Conservation (phyloP, 2,797 vertebrate species). For the Semaprochilodus insignis region DNA sequence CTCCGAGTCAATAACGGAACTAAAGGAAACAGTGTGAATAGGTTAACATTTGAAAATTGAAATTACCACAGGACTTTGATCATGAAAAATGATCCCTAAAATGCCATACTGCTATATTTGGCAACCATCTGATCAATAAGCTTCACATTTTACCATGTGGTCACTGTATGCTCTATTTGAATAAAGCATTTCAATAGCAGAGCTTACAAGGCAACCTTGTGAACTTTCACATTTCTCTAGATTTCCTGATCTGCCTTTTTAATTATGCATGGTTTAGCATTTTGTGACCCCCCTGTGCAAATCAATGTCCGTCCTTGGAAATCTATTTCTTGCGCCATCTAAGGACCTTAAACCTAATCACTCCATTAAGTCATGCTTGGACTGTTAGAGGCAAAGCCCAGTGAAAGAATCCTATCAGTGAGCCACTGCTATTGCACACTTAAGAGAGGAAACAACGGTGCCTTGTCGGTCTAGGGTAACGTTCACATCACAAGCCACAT, state of each 20-base stretch:
- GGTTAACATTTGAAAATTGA: conserved; percentile 28
- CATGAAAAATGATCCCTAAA: conserved; percentile 28
- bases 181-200: conserved; percentile 44
- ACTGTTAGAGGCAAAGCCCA: neutral
- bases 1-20: neutral
- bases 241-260: conserved; percentile 45
- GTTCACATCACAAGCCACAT: no score
- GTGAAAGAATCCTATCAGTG: neutral
- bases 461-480: neutral
- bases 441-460: neutral
- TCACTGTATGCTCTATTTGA: conserved; percentile 41
- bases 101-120: conserved; percentile 46
- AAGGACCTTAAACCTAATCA: conserved; percentile 32
- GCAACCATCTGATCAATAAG: conserved; percentile 35
- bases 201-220: conserved; percentile 48
- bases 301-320: conserved; percentile 31
- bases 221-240: conserved; percentile 49
- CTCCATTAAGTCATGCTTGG: conserved; percentile 32
- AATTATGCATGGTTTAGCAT: conserved; percentile 49
- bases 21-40: conserved; percentile 7
- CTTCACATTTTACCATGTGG: conserved; percentile 30
- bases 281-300: conserved; percentile 24
- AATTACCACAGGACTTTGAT: conserved; percentile 9
- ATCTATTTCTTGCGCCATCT: conserved; percentile 44
- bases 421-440: neutral